These are phyloP conservation scores for Carassius gibelio DNA, from an alignment of 2,113 vertebrate genomes.

Conservation along the genomic window DNA sequence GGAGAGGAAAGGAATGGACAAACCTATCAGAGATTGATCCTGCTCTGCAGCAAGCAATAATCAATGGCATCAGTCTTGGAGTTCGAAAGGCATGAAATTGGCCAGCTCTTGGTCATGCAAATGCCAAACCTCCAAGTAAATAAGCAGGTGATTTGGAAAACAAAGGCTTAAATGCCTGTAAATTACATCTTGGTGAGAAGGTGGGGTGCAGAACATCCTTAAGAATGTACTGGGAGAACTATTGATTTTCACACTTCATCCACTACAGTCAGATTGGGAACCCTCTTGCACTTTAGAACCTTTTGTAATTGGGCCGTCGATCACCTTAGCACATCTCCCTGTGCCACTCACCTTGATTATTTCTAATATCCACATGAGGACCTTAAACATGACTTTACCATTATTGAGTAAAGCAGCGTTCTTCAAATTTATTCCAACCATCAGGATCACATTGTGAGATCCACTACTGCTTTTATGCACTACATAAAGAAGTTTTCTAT, in stretches of 20 bases:
- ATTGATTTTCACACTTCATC: slow-evolving; percentile 17
- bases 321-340: background rate
- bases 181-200: background rate
- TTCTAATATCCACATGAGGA: background rate
- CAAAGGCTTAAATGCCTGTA: slow-evolving; percentile 13
- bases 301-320: background rate
- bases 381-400: background rate
- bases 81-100: slow-evolving; percentile 65
- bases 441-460: background rate
- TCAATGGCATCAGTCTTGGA: slow-evolving; percentile 52
- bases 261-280: slow-evolving; percentile 16
- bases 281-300: background rate
- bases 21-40: slow-evolving; percentile 27
- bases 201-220: background rate
- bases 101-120: slow-evolving; percentile 41
- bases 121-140: slow-evolving; percentile 30
- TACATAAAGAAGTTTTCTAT: background rate
- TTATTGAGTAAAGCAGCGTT: background rate
- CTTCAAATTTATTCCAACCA: background rate
- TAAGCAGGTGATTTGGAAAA: slow-evolving; percentile 17
- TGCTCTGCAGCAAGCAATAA: slow-evolving; percentile 59
- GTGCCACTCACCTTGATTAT: background rate
- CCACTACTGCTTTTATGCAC: background rate
- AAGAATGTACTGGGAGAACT: background rate
- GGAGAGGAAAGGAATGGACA: background rate